Evolutionary conservation across 2,797 vertebrate species (phyloP), one percentile per base, ranked within the genome.

Genomic region (Lepilemur septentrionalis): DNA sequence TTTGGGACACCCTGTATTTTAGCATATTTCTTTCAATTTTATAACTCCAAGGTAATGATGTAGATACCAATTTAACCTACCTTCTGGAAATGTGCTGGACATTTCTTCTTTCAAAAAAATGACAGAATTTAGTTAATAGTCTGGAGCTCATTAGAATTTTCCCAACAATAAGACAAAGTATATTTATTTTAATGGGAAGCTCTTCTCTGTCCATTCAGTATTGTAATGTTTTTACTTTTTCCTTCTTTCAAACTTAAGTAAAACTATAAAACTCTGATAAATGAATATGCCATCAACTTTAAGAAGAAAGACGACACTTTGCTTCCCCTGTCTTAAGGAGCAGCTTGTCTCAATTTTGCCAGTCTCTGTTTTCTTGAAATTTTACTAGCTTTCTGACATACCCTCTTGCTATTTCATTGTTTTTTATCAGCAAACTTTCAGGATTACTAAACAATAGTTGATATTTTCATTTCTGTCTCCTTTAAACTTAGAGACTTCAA

Each of bases 171-270:
- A 96, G 85, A 38, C 22, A 30, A 81, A 89, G 73, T 85, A 15
- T 84, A 80, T 97, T 94, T 90, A 86, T 95, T 96, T 95, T 91
- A 91, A 85, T 57, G 67, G 67, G 41, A 91, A 89, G 41, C 25
- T 92, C 82, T 94, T 65, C n/a, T 93, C 59, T 96, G 73, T 78
- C 85, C 41, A 72, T 87, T 94, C 63, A 73, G 72, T 89, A 83
- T 94, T 93, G 85, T 95, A 94, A 89, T 90, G 52, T 88, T 94
- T 94, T 95, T 61, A 96, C 55, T 69, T 93, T 85, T 94, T 93
- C 32, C 61, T 95, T 90, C 61, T 90, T 97, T 91, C 73, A 97
- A 92, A 73, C 61, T 63, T 46, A 67, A 82, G 41, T 89, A 73
- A 91, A 95, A 63, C 61, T 63, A 43, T 93, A 73, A 91, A 95